Percentiles rank a stretch among this genome's conserved stretches.
These are phyloP conservation scores for Thereva nobilitata DNA, from an alignment of 2,888 invertebrate genomes.

Conservation along the genomic window DNA sequence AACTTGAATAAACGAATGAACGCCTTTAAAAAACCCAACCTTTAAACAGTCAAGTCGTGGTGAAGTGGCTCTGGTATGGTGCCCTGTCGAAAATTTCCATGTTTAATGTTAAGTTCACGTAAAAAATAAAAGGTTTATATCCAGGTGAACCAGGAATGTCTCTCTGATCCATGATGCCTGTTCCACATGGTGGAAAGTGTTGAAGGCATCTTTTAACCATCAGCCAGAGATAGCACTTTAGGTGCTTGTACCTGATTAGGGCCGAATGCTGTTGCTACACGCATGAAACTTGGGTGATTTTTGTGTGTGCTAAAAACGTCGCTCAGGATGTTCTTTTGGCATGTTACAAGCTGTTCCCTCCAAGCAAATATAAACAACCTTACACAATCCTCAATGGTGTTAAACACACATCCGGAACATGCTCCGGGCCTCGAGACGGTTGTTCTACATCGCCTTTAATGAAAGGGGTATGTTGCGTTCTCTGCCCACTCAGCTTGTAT, in stretches of 20 bases:
- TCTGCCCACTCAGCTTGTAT: not conserved
- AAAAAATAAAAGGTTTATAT: slow-evolving; percentile 11
- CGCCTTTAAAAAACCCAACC: not conserved
- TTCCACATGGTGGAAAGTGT: not conserved
- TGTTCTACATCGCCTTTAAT: slow-evolving; percentile 28
- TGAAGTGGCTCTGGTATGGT: slow-evolving; percentile 9
- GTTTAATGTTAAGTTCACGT: slow-evolving; percentile 24
- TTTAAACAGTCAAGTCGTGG: slow-evolving; percentile 11
- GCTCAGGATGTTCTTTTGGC: slow-evolving; percentile 37
- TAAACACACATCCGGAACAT: slow-evolving; percentile 36
- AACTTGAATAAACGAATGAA: slow-evolving; percentile 1
- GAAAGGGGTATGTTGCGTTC: slow-evolving; percentile 28
- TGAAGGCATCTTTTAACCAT: slow-evolving; percentile 3
- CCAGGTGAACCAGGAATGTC: slow-evolving; percentile 23
- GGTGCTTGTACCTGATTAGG: slow-evolving; percentile 34
- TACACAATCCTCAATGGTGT: slow-evolving; percentile 37
- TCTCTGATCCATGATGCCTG: slow-evolving; percentile 11
- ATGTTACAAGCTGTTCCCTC: slow-evolving; percentile 39
- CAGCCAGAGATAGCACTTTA: slow-evolving; percentile 25
- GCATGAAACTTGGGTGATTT: slow-evolving; percentile 27
- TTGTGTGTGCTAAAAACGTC: slow-evolving; percentile 30
- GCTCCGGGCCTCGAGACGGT: slow-evolving; percentile 16
- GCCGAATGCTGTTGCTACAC: slow-evolving; percentile 29
- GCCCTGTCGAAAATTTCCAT: slow-evolving; percentile 30
- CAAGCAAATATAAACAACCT: slow-evolving; percentile 37